Evolutionary conservation across 2,113 vertebrate genomes (phyloP), one percentile per base, ranked within the genome.

Genomic region (Hippocampus mohnikei): DNA sequence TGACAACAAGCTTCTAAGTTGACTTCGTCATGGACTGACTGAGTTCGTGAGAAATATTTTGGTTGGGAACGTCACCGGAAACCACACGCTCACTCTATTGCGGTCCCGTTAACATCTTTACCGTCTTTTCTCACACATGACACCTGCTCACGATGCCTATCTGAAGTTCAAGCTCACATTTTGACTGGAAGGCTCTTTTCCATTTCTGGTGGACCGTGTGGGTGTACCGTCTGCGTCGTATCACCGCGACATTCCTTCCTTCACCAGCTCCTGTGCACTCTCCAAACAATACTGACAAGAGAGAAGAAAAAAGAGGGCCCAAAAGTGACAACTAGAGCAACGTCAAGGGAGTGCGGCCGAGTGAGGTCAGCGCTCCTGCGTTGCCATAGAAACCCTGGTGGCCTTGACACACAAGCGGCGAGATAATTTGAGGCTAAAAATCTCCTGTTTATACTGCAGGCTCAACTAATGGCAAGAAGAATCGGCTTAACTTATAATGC

Each of bases 351-450:
- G 75, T 74, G 87, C 52, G 83, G 82, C 78, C 67, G 46, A 15
- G 64, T 87, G 81, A 86, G 78, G 40, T 88, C 82, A 89, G 61
- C 27, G 63, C 29, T 63, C 71, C 73, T 62, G 55, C 82, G 80
- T 87, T 80, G 85, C 72, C 79, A 74, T 79, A 84, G 85, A 88
- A 85, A 85, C 29, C 66, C 75, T 40, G 66, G 78, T 72, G 79
- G 82, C 76, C 74, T 64, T 29, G 1, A 29, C 50, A 12, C 66
- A 55, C 70, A 11, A 20, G 1, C 64, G 55, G 64, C 53, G 27
- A 18, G 44, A 67, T 74, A 2, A 79, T 78, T 74, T 55, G 33
- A 65, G 60, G 40, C 8, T 2, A 20, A 68, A 72, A 71, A 79
- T 75, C 27, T 50, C 18, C 4, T 74, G 66, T 80, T 83, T 80